Conservation (phyloP, 2,797 vertebrate species). For the Triplophysa yarkandensis region DNA sequence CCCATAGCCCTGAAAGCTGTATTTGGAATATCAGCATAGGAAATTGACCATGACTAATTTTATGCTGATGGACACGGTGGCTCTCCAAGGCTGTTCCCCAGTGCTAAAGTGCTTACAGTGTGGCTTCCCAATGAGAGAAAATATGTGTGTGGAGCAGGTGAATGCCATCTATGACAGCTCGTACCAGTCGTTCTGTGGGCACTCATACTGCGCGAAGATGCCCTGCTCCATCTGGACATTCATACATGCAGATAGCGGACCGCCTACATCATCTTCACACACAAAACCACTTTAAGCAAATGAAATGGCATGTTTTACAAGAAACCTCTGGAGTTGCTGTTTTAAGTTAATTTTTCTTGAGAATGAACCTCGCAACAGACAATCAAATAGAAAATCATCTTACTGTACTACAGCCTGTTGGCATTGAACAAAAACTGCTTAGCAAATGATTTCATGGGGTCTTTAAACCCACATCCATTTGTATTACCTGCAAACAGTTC, state of each 20-base stretch:
- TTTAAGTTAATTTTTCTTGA: too few species aligned
- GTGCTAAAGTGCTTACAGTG: conserved; percentile 31
- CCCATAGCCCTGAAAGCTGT: too few species aligned
- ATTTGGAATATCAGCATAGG: conserved; percentile 5
- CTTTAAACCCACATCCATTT: background rate
- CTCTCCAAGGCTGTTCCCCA: conserved; percentile 32
- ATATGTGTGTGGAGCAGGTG: conserved; percentile 55
- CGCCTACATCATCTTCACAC: conserved; percentile 9
- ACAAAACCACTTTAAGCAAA: conserved; percentile 13
- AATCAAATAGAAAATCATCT: background rate
- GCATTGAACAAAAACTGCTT: background rate
- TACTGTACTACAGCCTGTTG: background rate
- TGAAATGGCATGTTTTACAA: background rate
- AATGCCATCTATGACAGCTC: conserved; percentile 49
- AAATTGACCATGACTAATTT: conserved; percentile 34
- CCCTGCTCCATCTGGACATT: conserved; percentile 57
- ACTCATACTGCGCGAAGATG: conserved; percentile 48
- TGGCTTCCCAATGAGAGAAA: conserved; percentile 43
- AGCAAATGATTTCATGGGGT: background rate
- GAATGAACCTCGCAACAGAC: background rate
- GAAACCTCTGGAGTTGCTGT: background rate
- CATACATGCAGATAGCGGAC: conserved; percentile 16
- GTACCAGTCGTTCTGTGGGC: conserved; percentile 24
- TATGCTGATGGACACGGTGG: conserved; percentile 46
- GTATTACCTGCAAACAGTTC: background rate